These are phyloP conservation scores for Stenodema calcarata DNA, from an alignment of 2,888 invertebrate genomes.

Conservation along the genomic window DNA sequence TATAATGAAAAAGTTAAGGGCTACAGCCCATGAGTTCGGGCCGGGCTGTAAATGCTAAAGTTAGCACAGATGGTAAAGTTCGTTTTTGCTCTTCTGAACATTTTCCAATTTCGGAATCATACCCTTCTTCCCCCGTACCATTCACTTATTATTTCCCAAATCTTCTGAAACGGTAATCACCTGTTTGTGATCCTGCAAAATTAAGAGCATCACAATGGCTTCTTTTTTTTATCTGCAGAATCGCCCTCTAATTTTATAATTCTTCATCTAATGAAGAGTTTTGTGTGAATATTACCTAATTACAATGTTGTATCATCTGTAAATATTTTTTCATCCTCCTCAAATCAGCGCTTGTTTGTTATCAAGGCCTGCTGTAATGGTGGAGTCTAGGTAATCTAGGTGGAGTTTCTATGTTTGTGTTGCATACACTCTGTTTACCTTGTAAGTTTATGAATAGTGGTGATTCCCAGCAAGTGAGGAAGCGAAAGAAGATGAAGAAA, in stretches of 20 bases:
- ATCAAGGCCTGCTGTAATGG: not conserved
- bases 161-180: too few species aligned
- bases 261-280: not conserved
- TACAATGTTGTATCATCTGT: not conserved
- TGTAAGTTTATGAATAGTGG: not conserved
- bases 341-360: not conserved
- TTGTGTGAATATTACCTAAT: not conserved
- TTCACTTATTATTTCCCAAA: too few species aligned
- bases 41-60: too few species aligned
- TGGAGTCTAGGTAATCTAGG: too few species aligned
- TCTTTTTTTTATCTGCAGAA: not conserved
- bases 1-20: too few species aligned
- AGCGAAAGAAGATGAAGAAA: not conserved
- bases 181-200: too few species aligned
- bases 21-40: too few species aligned
- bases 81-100: too few species aligned
- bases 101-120: too few species aligned
- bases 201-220: not conserved
- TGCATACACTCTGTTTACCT: not conserved
- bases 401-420: not conserved
- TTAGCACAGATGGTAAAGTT: too few species aligned
- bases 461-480: not conserved
- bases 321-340: not conserved
- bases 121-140: too few species aligned
- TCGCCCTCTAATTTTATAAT: not conserved